A percentile compares a stretch with the other conserved stretches of the same genome.
Evolutionary conservation across 30 jellyfish, hydroid and myxozoan genomes (phyloP).

Genomic region (Turritopsis rubra): DNA sequence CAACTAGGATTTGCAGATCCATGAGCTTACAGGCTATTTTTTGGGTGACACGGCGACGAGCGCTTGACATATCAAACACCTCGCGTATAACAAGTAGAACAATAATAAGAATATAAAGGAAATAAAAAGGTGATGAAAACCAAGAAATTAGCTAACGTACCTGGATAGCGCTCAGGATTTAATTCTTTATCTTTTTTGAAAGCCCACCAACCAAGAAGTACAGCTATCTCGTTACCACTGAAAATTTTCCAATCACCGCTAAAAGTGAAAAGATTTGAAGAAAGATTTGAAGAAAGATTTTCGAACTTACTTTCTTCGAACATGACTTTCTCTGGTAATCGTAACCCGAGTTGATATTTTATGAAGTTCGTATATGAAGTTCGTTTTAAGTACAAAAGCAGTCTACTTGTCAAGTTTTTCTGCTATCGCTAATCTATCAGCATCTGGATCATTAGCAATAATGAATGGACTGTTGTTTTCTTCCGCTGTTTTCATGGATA

Average conservation of each 20-base stretch:
- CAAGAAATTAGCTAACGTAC: no score
- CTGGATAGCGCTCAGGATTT: conserved; percentile 61
- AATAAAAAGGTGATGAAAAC: no score
- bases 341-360: background rate
- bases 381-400: no score
- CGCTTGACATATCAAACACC: no score
- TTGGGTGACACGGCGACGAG: no score
- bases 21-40: no score
- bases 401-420: conserved; percentile 54
- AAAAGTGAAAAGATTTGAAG: background rate
- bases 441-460: conserved; percentile 93
- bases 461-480: conserved; percentile 63
- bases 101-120: no score
- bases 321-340: background rate
- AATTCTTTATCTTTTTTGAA: conserved; percentile 45
- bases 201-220: conserved; percentile 92
- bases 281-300: background rate
- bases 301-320: background rate
- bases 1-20: no score
- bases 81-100: no score
- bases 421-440: conserved; percentile 89
- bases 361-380: background rate
- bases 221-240: conserved; percentile 86
- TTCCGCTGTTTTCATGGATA: conserved; percentile 69
- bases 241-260: conserved; percentile 84